Conservation (phyloP, 2,888 invertebrate genomes). For the Agrotis puta region DNA sequence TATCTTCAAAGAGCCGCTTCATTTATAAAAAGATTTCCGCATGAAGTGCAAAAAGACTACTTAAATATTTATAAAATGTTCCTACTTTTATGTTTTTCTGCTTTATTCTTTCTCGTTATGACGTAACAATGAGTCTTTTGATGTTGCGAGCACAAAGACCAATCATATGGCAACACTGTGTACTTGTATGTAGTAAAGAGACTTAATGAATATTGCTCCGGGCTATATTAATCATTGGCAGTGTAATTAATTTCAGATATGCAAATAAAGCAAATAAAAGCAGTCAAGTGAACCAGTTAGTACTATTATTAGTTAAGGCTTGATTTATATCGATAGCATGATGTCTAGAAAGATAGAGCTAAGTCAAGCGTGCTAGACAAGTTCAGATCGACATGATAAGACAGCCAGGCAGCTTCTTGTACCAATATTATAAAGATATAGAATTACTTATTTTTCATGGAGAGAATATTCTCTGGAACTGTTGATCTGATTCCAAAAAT, state of each 20-base stretch:
- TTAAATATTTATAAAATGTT: neutral
- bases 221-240: conserved; percentile 25
- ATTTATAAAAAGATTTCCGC: conserved; percentile 14
- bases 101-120: conserved; percentile 6
- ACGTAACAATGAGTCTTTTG: conserved; percentile 6
- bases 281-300: neutral
- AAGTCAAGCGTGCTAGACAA: too few relatives aligned
- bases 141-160: conserved; percentile 4
- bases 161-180: conserved; percentile 1
- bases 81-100: neutral
- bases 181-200: conserved; percentile 1
- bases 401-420: too few relatives aligned
- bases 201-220: neutral
- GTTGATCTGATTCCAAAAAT: too few relatives aligned
- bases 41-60: conserved; percentile 1
- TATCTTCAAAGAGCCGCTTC: conserved; percentile 19
- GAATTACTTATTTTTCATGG: too few relatives aligned
- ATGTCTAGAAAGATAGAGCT: neutral
- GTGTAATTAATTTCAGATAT: conserved; percentile 26
- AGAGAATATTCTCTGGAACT: too few relatives aligned
- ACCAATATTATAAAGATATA: too few relatives aligned
- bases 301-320: neutral
- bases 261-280: conserved; percentile 11
- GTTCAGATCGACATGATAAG: too few relatives aligned
- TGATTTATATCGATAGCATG: neutral